Evolutionary conservation across 2,888 invertebrate genomes (phyloP).

Genomic region (Drosophila koepferae): DNA sequence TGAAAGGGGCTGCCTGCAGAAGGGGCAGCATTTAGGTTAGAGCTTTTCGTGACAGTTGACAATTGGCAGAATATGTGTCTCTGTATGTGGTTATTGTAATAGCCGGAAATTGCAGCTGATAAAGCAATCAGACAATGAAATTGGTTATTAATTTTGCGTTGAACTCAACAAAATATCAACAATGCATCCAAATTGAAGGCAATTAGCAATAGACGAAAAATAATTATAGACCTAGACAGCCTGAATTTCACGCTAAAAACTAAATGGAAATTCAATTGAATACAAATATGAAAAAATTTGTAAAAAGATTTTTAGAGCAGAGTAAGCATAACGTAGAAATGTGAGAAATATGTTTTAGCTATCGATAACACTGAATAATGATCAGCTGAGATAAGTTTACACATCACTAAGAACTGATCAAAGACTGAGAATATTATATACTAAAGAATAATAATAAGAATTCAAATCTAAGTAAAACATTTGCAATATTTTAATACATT

Average conservation of each 20-base stretch:
- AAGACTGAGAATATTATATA: no score
- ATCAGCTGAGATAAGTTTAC: no score
- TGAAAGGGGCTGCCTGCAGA: not conserved
- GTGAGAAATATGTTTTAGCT: no score
- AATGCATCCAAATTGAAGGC: conserved; percentile 14
- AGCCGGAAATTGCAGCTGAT: conserved; percentile 57
- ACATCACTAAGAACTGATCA: no score
- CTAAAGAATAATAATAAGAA: no score
- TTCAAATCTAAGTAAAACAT: no score
- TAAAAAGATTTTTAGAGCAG: not conserved
- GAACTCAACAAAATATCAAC: conserved; percentile 28
- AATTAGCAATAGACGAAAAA: conserved; percentile 1
- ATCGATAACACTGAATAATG: no score
- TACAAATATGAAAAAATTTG: not conserved
- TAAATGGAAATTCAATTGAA: not conserved
- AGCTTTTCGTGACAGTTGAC: conserved; percentile 65
- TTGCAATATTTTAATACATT: no score
- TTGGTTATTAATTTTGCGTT: conserved; percentile 47
- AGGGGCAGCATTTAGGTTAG: conserved; percentile 3
- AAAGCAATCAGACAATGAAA: conserved; percentile 47
- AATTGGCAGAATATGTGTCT: conserved; percentile 49
- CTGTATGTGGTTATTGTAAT: conserved; percentile 29
- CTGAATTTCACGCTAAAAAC: not conserved
- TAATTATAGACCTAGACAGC: not conserved
- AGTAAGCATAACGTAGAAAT: no score